A percentile compares a stretch with the other conserved stretches of the same genome.
Conservation (phyloP, 2,888 invertebrate species). For the Priocnemis perturbator region DNA sequence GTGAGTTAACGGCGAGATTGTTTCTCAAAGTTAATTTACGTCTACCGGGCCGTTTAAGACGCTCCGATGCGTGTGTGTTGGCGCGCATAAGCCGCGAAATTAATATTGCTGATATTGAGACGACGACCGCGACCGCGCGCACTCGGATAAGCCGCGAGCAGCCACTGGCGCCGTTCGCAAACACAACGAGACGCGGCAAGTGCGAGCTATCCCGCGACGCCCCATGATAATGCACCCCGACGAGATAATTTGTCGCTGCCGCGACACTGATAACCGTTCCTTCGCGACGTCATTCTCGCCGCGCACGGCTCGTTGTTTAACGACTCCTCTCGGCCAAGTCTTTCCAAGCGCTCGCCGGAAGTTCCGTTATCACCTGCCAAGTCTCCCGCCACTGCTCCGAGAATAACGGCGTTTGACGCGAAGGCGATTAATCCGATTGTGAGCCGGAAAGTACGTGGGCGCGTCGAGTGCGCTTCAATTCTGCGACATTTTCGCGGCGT, state of each 20-base stretch:
- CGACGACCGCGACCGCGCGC: no score
- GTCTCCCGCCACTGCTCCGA: no score
- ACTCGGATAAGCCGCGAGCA: neutral
- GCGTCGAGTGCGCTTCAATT: no score
- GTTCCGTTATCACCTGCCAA: no score
- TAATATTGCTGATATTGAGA: constrained; percentile 19
- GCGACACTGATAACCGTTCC: neutral
- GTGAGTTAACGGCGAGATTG: constrained; percentile 53
- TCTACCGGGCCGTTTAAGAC: constrained; percentile 27
- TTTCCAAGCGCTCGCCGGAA: no score
- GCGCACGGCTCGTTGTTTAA: no score
- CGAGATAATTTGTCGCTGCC: neutral
- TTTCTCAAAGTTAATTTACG: constrained; percentile 58
- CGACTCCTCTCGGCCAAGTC: no score
- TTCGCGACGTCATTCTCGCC: no score
- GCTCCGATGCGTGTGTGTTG: neutral
- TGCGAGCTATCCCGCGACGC: neutral
- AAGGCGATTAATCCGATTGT: no score
- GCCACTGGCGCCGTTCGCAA: constrained; percentile 2
- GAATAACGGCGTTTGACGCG: no score
- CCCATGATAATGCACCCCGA: neutral
- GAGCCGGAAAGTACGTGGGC: no score
- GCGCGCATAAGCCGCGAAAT: constrained; percentile 10
- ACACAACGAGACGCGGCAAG: neutral
- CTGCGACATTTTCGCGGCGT: no score